Percentiles rank a stretch among this genome's conserved stretches.
phyloP scores from a whole-genome alignment of 2,113 vertebrate genomes.

The Zosterops hypoxanthus region DNA sequence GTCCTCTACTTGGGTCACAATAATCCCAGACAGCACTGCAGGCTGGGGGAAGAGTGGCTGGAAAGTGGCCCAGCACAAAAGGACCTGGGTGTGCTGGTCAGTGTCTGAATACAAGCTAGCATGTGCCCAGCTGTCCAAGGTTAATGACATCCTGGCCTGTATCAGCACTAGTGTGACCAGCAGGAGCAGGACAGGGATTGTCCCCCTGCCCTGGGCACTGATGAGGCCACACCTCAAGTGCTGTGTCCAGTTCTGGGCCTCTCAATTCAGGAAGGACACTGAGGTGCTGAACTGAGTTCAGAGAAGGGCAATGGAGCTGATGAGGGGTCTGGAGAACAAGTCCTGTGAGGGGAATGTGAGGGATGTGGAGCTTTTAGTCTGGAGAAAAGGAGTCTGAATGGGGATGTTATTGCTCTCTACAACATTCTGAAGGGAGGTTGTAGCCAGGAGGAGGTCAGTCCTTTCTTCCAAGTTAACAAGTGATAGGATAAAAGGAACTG shows the following conservation, averaged over 20 bases:
- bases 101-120: accelerated
- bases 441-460: not conserved
- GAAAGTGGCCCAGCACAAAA: not conserved
- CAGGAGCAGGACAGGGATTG: not conserved
- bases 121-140: not conserved
- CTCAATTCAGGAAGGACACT: accelerated
- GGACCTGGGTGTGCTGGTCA: not conserved
- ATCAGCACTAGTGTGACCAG: not conserved
- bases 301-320: not conserved
- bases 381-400: not conserved
- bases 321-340: not conserved
- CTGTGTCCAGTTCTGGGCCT: not conserved
- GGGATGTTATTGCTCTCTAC: not conserved
- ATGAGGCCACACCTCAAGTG: accelerated
- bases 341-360: not conserved
- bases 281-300: accelerated
- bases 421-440: not conserved
- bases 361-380: not conserved
- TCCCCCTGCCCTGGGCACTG: accelerated
- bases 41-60: not conserved
- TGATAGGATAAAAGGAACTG: not conserved
- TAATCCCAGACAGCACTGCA: not conserved
- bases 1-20: not conserved
- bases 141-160: not conserved
- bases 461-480: not conserved